These are phyloP conservation scores for Mirounga angustirostris DNA, from an alignment of 2,113 vertebrate species.

Conservation along the genomic window DNA sequence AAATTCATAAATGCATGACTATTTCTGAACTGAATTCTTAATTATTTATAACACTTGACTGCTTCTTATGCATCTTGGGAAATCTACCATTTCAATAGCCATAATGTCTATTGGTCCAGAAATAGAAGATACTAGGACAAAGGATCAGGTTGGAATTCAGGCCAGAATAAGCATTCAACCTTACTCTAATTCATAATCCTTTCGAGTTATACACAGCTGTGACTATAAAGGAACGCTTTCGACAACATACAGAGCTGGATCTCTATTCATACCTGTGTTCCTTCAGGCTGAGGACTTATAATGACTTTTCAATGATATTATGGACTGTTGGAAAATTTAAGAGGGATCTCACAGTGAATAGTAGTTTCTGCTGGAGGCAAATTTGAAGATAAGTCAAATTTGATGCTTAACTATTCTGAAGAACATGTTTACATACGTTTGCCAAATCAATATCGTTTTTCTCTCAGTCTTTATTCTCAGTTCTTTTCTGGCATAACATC, in stretches of 20 bases:
- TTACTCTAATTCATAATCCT: not conserved
- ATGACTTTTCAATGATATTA: not conserved
- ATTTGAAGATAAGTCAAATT: not conserved
- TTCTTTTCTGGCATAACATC: not conserved
- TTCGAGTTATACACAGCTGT: not conserved
- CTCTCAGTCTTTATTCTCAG: not conserved
- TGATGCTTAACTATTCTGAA: not conserved
- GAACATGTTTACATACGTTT: not conserved
- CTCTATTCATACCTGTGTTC: not conserved
- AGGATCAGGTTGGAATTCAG: constrained; percentile 7
- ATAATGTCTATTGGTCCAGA: constrained; percentile 3
- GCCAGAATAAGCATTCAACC: not conserved
- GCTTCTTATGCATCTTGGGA: not conserved
- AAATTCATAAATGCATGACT: constrained; percentile 37
- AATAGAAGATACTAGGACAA: constrained; percentile 43
- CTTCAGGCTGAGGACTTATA: not conserved
- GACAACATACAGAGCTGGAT: not conserved
- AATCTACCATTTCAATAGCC: constrained; percentile 53
- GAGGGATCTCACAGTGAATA: not conserved
- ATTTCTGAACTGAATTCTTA: constrained; percentile 41
- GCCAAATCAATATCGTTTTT: not conserved
- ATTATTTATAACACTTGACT: constrained; percentile 48
- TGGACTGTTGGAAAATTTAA: not conserved
- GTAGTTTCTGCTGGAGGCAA: not conserved
- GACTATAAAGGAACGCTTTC: not conserved